Conservation (phyloP, 2,888 invertebrate genomes). For the Falcaria lacertinaria region DNA sequence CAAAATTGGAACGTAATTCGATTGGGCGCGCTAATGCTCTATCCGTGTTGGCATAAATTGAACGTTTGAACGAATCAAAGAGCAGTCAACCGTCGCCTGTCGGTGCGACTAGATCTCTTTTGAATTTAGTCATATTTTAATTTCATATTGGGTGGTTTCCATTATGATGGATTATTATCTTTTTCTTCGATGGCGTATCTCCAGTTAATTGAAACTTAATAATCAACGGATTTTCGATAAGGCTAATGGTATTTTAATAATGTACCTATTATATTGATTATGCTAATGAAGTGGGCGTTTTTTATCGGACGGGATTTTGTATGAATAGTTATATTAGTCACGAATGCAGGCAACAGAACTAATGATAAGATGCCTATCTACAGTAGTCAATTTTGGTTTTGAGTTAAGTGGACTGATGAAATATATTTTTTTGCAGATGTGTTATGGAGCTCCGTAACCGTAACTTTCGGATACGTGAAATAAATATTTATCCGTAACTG, state of each 20-base stretch:
- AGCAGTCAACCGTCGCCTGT: slow-evolving; percentile 44
- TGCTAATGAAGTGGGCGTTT: slow-evolving; percentile 14
- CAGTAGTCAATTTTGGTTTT: too few relatives aligned
- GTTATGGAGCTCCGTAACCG: too few relatives aligned
- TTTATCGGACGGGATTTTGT: not conserved
- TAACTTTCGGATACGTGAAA: too few relatives aligned
- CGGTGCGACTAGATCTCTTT: slow-evolving; percentile 31
- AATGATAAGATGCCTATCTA: too few relatives aligned
- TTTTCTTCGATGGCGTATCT: slow-evolving; percentile 35
- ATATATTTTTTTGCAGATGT: too few relatives aligned
- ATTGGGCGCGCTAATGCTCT: slow-evolving; percentile 64
- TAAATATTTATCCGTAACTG: too few relatives aligned
- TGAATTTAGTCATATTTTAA: slow-evolving; percentile 38
- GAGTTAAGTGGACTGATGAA: too few relatives aligned
- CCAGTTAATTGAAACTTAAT: slow-evolving; percentile 46
- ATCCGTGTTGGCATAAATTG: slow-evolving; percentile 64
- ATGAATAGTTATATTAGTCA: too few relatives aligned
- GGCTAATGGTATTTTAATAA: slow-evolving; percentile 23
- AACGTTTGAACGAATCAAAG: slow-evolving; percentile 57
- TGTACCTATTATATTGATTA: slow-evolving; percentile 23
- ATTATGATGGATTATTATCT: slow-evolving; percentile 33
- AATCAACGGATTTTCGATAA: slow-evolving; percentile 26
- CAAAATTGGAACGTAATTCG: slow-evolving; percentile 64
- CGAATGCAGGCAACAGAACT: too few relatives aligned
- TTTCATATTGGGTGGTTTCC: slow-evolving; percentile 43